Evolutionary conservation across 2,797 vertebrate species (phyloP).

Genomic region (Peromyscus aztecus): DNA sequence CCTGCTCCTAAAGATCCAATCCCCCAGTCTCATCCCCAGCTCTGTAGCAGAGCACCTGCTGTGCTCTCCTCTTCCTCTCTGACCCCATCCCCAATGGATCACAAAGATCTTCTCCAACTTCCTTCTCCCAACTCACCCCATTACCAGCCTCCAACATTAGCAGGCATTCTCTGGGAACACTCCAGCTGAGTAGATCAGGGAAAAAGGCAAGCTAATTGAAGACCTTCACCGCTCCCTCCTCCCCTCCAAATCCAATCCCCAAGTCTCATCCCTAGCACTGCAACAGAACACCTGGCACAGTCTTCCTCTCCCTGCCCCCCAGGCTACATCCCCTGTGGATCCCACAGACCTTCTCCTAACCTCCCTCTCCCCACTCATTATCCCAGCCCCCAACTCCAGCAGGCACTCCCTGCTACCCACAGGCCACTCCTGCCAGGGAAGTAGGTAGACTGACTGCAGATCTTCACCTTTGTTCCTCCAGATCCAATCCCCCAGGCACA

Average conservation of each 20-base stretch:
- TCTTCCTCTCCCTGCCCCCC: not conserved
- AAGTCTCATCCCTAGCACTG: not conserved
- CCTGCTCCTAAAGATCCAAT: not conserved
- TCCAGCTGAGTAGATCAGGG: not conserved
- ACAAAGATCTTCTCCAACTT: not conserved
- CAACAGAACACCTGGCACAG: not conserved
- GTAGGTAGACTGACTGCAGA: too few relatives aligned
- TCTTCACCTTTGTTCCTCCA: not conserved
- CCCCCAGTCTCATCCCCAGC: not conserved
- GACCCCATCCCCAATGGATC: not conserved
- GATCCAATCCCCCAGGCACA: not conserved
- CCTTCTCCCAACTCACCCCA: not conserved
- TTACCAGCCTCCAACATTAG: not conserved
- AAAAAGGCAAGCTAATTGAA: not conserved
- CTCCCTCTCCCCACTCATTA: not conserved
- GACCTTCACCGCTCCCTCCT: not conserved
- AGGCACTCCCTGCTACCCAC: not conserved
- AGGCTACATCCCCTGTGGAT: too few relatives aligned
- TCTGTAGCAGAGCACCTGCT: not conserved
- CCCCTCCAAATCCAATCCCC: not conserved
- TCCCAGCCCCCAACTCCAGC: not conserved
- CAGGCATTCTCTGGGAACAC: not conserved
- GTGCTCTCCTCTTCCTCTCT: not conserved
- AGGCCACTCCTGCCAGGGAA: not conserved
- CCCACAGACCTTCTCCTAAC: not conserved